A percentile compares a stretch with the other conserved stretches of the same genome.
Conservation (phyloP, 2,113 vertebrate species). For the Charadrius vociferus region DNA sequence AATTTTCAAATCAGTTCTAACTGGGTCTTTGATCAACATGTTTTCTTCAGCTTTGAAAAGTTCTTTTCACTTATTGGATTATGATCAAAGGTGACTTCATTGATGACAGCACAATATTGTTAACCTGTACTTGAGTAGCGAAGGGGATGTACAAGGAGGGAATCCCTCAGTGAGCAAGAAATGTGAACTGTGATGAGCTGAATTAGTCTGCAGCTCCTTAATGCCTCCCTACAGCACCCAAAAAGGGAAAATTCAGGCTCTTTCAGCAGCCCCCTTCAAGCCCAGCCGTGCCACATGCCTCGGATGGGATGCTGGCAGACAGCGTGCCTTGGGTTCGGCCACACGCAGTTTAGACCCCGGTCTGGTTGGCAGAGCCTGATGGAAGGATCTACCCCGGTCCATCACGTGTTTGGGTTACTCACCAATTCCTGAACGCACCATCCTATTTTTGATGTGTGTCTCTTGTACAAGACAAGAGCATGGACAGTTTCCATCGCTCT, state of each 20-base stretch:
- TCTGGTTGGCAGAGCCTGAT: background rate
- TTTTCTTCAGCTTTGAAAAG: no score
- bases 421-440: background rate
- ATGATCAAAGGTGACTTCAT: no score
- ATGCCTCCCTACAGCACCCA: no score
- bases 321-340: no score
- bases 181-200: background rate
- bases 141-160: background rate
- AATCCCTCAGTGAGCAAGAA: background rate
- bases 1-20: no score
- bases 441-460: background rate
- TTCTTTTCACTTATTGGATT: no score
- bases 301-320: background rate
- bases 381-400: background rate
- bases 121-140: no score
- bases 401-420: background rate
- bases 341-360: fast-evolving
- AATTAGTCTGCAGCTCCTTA: background rate
- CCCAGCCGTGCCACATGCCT: background rate
- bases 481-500: background rate
- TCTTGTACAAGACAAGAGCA: background rate
- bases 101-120: no score
- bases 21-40: no score
- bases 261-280: background rate
- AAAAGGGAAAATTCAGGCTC: background rate